Evolutionary conservation across 92 coral and sea anemone genomes (phyloP), one percentile per base, ranked within the genome.

Genomic region (Pocillopora meandrina): DNA sequence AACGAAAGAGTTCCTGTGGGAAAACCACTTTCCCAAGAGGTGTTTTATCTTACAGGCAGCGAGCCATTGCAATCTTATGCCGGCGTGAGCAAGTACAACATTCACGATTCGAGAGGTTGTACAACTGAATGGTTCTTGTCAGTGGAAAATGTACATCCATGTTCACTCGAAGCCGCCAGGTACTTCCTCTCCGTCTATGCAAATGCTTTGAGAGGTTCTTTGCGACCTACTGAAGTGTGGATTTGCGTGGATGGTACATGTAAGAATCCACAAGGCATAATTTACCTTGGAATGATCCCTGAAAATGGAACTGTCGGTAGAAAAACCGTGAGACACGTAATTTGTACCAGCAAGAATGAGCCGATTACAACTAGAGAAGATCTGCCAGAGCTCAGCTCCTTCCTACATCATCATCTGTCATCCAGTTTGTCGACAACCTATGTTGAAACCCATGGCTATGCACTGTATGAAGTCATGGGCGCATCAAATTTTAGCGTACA

Each of bases 1-100:
- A 84, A n/a, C 21, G 95, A 96, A 77, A 92, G 93, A 74, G 99
- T 96, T 10, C 88, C 84, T 64, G 98, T 96, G 15, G 99, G 99
- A 8, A 92, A 92, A n/a, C 97, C 98, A 49, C 91, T 96, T 34
- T 87, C 98, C 1, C 96, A 92, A 85, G 95, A 92, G 18, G 82
- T 96, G 36, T 76, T 83, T 72, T 91, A 90, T 72, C 82, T 94
- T 36, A 85, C 89, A 33, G 89, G 89, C 12, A 89, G 89, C 70
- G 88, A 79, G 21, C 87, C 95, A 1, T 87, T 94, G 67, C 98
- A 92, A 72, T 81, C 81, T 72, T 82, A 75, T 89, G 58, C 72
- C 55, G 87, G 83, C 21, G 14, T 76, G 15, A 78, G 78, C 19
- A 76, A 83, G 73, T 85, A 88, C 11, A 81, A 88, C 23, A 65